phyloP scores from a whole-genome alignment of 2,888 invertebrate species.

The Euzophera pinguis region DNA sequence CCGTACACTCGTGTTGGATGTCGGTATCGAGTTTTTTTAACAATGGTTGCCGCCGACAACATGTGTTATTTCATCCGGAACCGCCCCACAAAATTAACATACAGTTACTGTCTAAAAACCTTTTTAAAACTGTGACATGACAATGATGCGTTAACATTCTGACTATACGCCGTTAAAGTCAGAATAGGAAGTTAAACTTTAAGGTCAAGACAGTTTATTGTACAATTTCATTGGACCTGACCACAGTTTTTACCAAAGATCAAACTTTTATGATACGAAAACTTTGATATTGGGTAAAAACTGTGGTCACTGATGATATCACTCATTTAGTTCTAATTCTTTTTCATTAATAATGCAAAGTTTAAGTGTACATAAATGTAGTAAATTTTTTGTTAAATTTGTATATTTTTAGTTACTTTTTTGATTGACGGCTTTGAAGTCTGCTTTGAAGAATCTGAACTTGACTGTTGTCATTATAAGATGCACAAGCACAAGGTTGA shows the following conservation, averaged over 20 bases:
- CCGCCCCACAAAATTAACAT: conserved; percentile 63
- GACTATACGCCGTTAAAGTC: conserved; percentile 61
- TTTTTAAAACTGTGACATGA: conserved; percentile 68
- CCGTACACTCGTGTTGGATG: conserved; percentile 44
- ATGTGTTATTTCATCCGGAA: conserved; percentile 68
- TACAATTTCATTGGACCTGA: no score
- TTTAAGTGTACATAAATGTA: not conserved
- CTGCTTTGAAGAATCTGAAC: no score
- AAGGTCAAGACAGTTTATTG: conserved; percentile 28
- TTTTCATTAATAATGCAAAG: no score
- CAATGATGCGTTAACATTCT: conserved; percentile 70
- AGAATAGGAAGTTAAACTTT: conserved; percentile 55
- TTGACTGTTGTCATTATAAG: no score
- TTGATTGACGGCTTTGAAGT: no score
- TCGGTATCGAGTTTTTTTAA: conserved; percentile 52
- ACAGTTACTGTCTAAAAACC: conserved; percentile 54
- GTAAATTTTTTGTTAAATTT: not conserved
- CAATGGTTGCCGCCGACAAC: conserved; percentile 57
- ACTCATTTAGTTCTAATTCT: no score
- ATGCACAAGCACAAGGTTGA: no score
- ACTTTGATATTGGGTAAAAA: no score
- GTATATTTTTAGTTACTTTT: no score
- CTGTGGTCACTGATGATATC: no score
- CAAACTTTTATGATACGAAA: no score
- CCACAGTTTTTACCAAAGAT: no score